A percentile compares a stretch with the other conserved stretches of the same genome.
Conservation (phyloP, 2,113 vertebrate genomes). For the Paramormyrops kingsleyae region DNA sequence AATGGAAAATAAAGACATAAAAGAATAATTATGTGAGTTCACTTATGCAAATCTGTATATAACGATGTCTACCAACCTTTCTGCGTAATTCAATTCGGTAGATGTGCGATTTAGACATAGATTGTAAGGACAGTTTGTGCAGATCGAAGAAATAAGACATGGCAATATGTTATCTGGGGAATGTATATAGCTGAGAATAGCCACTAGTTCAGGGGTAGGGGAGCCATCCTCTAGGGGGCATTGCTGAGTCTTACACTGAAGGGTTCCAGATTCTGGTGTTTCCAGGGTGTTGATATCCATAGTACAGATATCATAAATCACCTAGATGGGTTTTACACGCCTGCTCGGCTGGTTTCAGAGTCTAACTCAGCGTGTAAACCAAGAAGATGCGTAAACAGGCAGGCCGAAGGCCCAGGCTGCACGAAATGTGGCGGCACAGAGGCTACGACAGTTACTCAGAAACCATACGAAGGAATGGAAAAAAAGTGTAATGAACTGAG, state of each 20-base stretch:
- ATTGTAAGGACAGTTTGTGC: not conserved
- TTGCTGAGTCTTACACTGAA: not conserved
- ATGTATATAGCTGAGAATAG: not conserved
- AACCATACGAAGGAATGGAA: not conserved
- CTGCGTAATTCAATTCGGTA: no score
- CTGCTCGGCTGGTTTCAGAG: not conserved
- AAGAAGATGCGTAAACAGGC: not conserved
- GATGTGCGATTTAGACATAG: not conserved
- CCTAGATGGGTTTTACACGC: not conserved
- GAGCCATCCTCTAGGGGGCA: not conserved
- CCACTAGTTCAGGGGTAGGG: not conserved
- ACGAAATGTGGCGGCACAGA: not conserved
- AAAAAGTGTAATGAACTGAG: constrained; percentile 1
- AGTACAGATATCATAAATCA: not conserved
- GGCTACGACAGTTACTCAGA: not conserved
- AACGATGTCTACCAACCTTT: no score
- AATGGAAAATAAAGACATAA: not conserved
- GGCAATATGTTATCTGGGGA: not conserved
- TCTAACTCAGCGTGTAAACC: not conserved
- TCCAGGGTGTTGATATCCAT: constrained; percentile 3
- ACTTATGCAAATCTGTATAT: not conserved
- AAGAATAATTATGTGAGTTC: not conserved
- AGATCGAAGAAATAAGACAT: not conserved
- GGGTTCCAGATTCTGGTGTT: not conserved
- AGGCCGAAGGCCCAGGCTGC: not conserved